A percentile compares a stretch with the other conserved stretches of the same genome.
These are phyloP conservation scores for Sclerodermus sp. DNA, from an alignment of 2,888 invertebrate genomes.

Conservation along the genomic window DNA sequence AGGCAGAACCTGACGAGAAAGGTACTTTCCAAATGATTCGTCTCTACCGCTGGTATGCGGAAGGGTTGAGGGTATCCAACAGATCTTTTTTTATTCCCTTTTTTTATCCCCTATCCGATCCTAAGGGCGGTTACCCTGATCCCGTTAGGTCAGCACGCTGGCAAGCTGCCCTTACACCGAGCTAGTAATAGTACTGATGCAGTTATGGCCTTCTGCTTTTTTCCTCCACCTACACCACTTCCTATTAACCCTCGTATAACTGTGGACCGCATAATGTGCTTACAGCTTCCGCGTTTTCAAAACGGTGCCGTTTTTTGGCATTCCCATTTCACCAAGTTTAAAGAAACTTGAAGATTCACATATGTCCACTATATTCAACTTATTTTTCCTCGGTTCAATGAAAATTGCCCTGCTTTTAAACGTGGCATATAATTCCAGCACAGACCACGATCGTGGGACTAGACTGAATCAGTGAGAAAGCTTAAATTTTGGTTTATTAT, in stretches of 20 bases:
- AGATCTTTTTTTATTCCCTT: conserved; percentile 16
- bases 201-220: conserved; percentile 19
- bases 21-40: conserved; percentile 37
- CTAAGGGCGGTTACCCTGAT: conserved; percentile 33
- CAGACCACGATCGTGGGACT: too few species aligned
- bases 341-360: not conserved
- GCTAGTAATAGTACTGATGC: conserved; percentile 14
- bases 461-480: too few species aligned
- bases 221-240: conserved; percentile 10
- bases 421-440: too few species aligned
- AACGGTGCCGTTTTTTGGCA: conserved; percentile 24
- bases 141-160: conserved; percentile 38
- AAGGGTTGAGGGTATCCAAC: conserved; percentile 36
- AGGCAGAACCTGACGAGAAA: conserved; percentile 23
- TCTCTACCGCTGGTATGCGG: conserved; percentile 33
- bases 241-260: conserved; percentile 34
- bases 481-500: too few species aligned
- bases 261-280: conserved; percentile 34
- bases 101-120: conserved; percentile 15
- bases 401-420: too few species aligned
- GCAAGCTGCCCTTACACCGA: conserved; percentile 30
- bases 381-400: too few species aligned
- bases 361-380: not conserved
- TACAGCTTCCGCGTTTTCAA: conserved; percentile 41
- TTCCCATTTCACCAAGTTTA: not conserved